Evolutionary conservation across 2,888 invertebrate genomes (phyloP).

Genomic region (Prostheceraeus crozeri): DNA sequence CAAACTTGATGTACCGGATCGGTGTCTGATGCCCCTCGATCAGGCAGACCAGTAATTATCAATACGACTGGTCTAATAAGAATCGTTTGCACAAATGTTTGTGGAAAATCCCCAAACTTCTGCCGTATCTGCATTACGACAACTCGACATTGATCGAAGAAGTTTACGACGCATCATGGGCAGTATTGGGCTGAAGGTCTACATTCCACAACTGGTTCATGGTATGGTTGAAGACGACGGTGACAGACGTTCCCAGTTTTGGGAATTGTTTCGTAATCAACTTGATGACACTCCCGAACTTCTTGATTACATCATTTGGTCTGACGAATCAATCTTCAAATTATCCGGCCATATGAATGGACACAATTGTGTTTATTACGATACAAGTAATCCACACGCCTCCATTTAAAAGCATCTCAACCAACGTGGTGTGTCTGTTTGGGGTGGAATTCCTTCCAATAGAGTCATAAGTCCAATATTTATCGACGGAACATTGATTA

Average conservation of each 20-base stretch:
- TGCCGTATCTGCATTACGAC: slow-evolving; percentile 16
- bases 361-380: slow-evolving; percentile 17
- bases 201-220: slow-evolving; percentile 11
- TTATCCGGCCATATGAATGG: neutral
- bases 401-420: slow-evolving; percentile 4
- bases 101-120: slow-evolving; percentile 12
- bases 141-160: neutral
- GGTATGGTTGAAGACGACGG: slow-evolving; percentile 1
- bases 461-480: neutral
- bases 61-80: neutral
- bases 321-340: slow-evolving; percentile 9
- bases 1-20: slow-evolving; percentile 3
- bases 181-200: neutral
- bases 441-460: slow-evolving; percentile 3
- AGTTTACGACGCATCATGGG: slow-evolving; percentile 5
- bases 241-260: slow-evolving; percentile 3
- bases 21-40: neutral
- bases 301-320: slow-evolving; percentile 10
- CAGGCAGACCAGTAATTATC: neutral
- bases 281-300: slow-evolving; percentile 1
- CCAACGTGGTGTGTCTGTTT: slow-evolving; percentile 14
- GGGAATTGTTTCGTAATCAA: neutral
- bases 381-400: slow-evolving; percentile 17
- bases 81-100: neutral
- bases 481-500: too few relatives aligned